Conservation (phyloP, 2,797 vertebrate genomes). For the Natrix natrix region DNA sequence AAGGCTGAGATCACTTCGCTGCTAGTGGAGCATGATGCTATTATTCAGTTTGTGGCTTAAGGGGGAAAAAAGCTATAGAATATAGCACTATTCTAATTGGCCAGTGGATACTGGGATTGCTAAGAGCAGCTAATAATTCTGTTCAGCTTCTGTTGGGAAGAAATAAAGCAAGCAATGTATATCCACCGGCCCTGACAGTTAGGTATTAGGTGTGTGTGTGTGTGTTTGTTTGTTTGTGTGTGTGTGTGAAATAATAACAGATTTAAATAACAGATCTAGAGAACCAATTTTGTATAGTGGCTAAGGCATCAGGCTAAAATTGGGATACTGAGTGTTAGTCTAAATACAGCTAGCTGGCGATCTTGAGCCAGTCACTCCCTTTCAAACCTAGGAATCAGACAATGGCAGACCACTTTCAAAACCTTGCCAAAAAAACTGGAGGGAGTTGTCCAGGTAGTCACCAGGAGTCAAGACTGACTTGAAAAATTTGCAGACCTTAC, state of each 20-base stretch:
- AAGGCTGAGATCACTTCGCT: conserved; percentile 79
- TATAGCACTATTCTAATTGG: conserved; percentile 71
- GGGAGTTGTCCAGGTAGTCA: neutral
- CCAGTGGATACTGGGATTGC: conserved; percentile 67
- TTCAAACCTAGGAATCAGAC: neutral
- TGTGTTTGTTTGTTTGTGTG: no score
- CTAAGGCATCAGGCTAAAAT: neutral
- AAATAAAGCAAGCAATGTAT: conserved; percentile 53
- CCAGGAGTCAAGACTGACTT: neutral
- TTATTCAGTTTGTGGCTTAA: conserved; percentile 79
- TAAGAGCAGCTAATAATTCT: conserved; percentile 62
- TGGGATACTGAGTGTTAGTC: neutral
- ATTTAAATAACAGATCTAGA: conserved; percentile 57
- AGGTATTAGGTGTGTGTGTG: neutral
- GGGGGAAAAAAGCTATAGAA: conserved; percentile 71
- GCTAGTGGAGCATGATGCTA: conserved; percentile 79
- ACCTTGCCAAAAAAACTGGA: neutral
- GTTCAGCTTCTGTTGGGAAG: conserved; percentile 61
- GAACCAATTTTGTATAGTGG: neutral
- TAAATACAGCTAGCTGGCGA: neutral
- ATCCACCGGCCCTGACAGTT: conserved; percentile 39
- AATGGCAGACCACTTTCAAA: neutral
- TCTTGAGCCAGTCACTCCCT: neutral
- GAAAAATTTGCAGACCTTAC: neutral
- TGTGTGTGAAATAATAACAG: neutral